Evolutionary conservation across 2,888 invertebrate genomes (phyloP).

Genomic region (Caradrina kadenii): DNA sequence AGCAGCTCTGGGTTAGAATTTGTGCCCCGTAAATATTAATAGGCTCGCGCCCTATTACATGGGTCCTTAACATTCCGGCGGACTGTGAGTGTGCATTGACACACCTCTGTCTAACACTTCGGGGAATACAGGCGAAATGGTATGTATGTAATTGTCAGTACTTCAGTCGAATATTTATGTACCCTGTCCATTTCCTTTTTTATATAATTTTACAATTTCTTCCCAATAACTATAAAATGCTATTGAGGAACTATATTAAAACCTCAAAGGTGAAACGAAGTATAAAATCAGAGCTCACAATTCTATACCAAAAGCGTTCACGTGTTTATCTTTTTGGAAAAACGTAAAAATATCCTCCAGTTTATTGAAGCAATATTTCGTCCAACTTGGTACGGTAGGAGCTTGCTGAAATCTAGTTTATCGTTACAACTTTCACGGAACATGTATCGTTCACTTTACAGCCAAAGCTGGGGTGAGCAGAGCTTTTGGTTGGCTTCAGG

Average conservation of each 20-base stretch:
- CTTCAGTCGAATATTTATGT: no score
- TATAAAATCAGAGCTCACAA: conserved; percentile 26
- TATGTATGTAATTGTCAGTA: no score
- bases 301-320: conserved; percentile 35
- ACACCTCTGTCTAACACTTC: no score
- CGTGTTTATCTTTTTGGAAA: conserved; percentile 43
- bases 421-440: conserved; percentile 60
- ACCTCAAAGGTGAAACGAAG: conserved; percentile 9
- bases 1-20: no score
- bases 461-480: neutral
- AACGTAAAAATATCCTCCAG: conserved; percentile 56
- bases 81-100: no score
- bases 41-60: no score
- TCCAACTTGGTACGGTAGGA: conserved; percentile 57
- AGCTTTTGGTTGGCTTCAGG: neutral
- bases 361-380: conserved; percentile 63
- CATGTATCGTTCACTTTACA: conserved; percentile 47
- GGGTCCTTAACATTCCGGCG: no score
- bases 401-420: conserved; percentile 65
- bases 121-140: no score
- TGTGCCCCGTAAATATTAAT: no score
- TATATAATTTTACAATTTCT: no score
- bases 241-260: neutral
- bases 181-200: no score
- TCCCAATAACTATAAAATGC: neutral